These are phyloP conservation scores for Tenualosa ilisha DNA, from an alignment of 2,797 vertebrate species.

Conservation along the genomic window DNA sequence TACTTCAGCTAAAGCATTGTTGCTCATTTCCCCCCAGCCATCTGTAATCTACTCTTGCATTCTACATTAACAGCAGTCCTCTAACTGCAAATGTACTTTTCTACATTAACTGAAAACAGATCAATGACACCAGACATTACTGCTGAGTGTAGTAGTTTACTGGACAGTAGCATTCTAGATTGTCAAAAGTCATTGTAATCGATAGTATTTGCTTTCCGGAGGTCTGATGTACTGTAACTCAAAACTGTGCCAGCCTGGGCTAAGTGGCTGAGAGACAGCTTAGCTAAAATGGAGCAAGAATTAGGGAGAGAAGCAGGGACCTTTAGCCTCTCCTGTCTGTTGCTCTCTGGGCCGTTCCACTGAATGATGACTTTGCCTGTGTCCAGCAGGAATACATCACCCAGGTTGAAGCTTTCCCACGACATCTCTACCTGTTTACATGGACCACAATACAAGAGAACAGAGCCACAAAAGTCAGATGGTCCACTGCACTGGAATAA, in stretches of 20 bases:
- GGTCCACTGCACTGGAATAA: background rate
- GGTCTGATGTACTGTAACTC: background rate
- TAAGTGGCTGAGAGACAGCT: background rate
- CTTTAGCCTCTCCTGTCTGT: slow-evolving; percentile 84
- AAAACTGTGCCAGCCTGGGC: background rate
- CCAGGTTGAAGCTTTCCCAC: slow-evolving; percentile 86
- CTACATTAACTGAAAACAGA: background rate
- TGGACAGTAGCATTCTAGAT: background rate
- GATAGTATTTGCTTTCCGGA: background rate
- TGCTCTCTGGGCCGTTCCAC: slow-evolving; percentile 88
- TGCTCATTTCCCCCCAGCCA: background rate
- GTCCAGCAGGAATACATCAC: slow-evolving; percentile 89
- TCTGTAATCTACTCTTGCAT: background rate
- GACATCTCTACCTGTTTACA: slow-evolving; percentile 79
- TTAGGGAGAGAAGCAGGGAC: slow-evolving; percentile 55
- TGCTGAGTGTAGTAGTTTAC: background rate
- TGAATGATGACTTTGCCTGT: slow-evolving; percentile 83
- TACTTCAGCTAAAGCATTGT: background rate
- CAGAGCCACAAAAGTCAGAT: background rate
- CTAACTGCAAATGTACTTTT: background rate
- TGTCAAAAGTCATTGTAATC: background rate
- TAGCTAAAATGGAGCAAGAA: background rate
- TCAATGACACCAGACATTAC: background rate
- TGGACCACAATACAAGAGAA: background rate
- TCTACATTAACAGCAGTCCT: background rate